Evolutionary conservation across 2,113 vertebrate species (phyloP).

Genomic region (Noturus placidus): DNA sequence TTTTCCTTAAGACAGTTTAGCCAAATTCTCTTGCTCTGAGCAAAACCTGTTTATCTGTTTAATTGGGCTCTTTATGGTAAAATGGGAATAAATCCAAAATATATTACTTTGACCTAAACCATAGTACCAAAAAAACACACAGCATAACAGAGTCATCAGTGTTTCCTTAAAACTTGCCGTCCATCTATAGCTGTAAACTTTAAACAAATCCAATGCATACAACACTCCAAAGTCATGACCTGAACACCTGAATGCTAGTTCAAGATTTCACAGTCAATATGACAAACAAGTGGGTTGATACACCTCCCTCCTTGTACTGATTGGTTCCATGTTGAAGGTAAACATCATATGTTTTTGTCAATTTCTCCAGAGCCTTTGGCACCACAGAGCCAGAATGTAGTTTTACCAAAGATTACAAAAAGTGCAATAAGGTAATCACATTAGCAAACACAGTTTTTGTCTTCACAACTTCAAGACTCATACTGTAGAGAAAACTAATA

Average conservation of each 20-base stretch:
- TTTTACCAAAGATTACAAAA: neutral
- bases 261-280: neutral
- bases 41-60: neutral
- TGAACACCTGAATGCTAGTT: neutral
- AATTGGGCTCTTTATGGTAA: neutral
- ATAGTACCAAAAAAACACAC: neutral
- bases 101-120: neutral
- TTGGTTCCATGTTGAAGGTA: neutral
- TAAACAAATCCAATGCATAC: neutral
- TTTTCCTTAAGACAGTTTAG: neutral
- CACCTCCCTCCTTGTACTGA: neutral
- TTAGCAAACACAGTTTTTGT: neutral
- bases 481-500: neutral
- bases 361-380: neutral
- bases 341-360: neutral
- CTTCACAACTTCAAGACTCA: neutral
- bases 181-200: neutral
- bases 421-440: neutral
- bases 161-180: neutral
- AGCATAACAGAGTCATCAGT: neutral
- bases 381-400: neutral
- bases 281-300: neutral
- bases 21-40: neutral
- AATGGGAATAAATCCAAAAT: neutral
- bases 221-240: neutral